Conservation (phyloP, 1,140 invertebrate species). For the Drosophila seguyi region DNA sequence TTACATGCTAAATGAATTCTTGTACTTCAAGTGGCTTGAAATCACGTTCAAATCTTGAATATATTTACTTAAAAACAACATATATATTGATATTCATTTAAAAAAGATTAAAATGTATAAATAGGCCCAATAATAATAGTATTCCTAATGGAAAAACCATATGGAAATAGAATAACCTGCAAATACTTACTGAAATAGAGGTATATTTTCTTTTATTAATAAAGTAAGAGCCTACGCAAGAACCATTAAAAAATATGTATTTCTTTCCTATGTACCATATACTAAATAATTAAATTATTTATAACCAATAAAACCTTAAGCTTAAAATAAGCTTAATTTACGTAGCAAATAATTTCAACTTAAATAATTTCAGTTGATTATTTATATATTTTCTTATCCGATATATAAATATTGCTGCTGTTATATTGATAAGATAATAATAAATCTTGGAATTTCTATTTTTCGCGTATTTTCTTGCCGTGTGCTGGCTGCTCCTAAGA, state of each 20-base stretch:
- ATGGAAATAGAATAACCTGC: too few relatives aligned
- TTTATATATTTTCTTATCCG: background rate
- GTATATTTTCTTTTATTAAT: too few relatives aligned
- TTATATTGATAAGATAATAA: conserved; percentile 1
- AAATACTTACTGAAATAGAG: too few relatives aligned
- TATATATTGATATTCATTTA: background rate
- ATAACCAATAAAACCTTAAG: background rate
- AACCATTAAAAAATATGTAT: too few relatives aligned
- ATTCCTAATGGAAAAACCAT: too few relatives aligned
- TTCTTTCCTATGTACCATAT: too few relatives aligned
- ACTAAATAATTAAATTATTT: too few relatives aligned
- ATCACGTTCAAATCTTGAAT: background rate
- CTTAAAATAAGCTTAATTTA: background rate
- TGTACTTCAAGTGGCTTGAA: background rate
- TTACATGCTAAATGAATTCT: background rate
- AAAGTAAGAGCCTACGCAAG: too few relatives aligned
- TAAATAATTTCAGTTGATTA: background rate
- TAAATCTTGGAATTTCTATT: background rate
- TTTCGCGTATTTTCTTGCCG: conserved; percentile 3
- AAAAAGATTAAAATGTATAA: too few relatives aligned
- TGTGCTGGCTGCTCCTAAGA: conserved; percentile 31
- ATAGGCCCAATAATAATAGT: too few relatives aligned
- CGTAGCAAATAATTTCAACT: background rate
- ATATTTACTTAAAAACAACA: background rate
- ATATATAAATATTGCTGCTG: background rate